Percentiles rank a stretch among this genome's conserved stretches.
Conservation (phyloP, 1,140 invertebrate genomes). For the Lutraria rhynchaena region DNA sequence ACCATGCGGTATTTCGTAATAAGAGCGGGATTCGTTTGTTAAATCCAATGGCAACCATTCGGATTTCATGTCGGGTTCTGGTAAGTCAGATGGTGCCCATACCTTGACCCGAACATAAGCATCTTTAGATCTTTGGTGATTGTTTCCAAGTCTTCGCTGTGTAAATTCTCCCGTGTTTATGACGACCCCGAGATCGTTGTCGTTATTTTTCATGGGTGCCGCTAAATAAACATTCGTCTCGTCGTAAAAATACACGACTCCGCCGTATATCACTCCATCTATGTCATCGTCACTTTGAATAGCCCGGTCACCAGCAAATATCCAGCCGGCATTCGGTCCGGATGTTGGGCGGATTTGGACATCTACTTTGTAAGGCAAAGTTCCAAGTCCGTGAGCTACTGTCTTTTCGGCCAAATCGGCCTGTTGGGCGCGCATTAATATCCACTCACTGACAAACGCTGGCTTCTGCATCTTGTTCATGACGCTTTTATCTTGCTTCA, state of each 20-base stretch:
- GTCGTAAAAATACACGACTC: constrained; percentile 38
- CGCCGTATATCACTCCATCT: constrained; percentile 3
- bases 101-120: constrained; percentile 27
- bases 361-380: constrained; percentile 35
- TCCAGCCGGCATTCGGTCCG: constrained; percentile 30
- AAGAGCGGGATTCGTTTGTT: neutral
- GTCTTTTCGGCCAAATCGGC: neutral
- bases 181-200: constrained; percentile 6
- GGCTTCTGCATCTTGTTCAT: neutral
- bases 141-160: constrained; percentile 5
- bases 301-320: constrained; percentile 10
- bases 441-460: constrained; percentile 36
- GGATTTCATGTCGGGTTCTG: constrained; percentile 15
- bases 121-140: constrained; percentile 12
- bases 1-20: constrained; percentile 1
- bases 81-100: constrained; percentile 19
- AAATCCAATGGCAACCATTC: constrained; percentile 35
- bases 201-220: constrained; percentile 13
- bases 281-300: constrained; percentile 29
- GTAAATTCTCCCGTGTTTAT: constrained; percentile 15
- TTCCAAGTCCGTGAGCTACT: constrained; percentile 1
- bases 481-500: neutral
- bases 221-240: constrained; percentile 15
- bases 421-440: constrained; percentile 30
- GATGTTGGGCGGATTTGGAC: constrained; percentile 40